Evolutionary conservation across 2,888 invertebrate genomes (phyloP), one percentile per base, ranked within the genome.

Genomic region (Sylvicola cinctus): DNA sequence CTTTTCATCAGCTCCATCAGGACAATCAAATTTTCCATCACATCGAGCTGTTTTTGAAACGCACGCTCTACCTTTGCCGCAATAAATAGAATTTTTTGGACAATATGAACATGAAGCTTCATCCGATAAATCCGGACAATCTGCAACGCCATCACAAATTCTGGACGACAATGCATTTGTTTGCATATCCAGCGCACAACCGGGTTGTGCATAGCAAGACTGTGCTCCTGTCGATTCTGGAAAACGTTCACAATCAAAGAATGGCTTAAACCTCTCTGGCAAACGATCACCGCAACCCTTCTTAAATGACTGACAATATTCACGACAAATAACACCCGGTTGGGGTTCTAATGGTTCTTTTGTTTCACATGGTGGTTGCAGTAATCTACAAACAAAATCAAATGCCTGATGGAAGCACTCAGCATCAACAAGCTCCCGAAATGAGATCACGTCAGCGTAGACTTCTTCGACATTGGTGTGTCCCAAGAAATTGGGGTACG

Each of bases 371-470:
- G 74, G 68, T 0, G 88, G 87, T 51, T 88, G 88, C 31, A 88
- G 59, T 39, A 84, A 65, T 47, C 80, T 77, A 48, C 90, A 90
- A 5, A 90, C 72, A 49, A 88, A 87, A 48, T 90, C 85, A 58
- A 81, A 83, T 2, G 88, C 84, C 44, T 81, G 67, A 41, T 76
- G 67, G 46, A 83, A 87, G 52, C 90, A 90, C 55, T 88, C 87
- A 1, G 83, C 83, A 51, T 88, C 88, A 6, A 88, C 74, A n/a
- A 88, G 59, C 51, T 80, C 84, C 39, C 81, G 71, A 50, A 80
- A 85, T 0, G 78, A 68, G 31, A 85, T 83, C 14, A 87, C 67
- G 51, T 87, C 78, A 28, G 72, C 67, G 41, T 67, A 58, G 4
- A 87, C 68, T 29, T 76, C 75, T 16, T 69, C 66, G 6, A 61